phyloP scores from a whole-genome alignment of 2,113 vertebrate genomes.

The Leucoraja erinaceus region DNA sequence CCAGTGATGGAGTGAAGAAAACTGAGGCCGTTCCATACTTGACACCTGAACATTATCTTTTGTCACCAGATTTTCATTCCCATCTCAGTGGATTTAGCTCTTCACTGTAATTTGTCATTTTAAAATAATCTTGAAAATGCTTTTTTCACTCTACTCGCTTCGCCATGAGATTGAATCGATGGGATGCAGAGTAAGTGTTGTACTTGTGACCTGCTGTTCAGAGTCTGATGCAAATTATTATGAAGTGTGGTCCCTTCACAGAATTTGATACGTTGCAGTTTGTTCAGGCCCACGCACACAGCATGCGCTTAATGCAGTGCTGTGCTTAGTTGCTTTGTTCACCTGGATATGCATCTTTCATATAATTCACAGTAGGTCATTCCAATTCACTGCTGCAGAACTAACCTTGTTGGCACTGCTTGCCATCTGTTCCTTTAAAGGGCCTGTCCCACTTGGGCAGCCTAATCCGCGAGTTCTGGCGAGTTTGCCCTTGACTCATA shows the following conservation, averaged over 20 bases:
- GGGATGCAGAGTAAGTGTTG: not conserved
- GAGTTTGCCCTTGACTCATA: too few relatives aligned
- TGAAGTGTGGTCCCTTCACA: not conserved
- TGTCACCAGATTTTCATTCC: not conserved
- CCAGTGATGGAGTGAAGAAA: not conserved
- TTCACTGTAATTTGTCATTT: not conserved
- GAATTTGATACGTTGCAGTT: not conserved
- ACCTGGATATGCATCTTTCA: not conserved
- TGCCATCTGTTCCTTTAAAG: not conserved
- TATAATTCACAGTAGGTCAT: not conserved
- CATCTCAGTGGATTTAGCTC: not conserved
- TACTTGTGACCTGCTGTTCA: not conserved
- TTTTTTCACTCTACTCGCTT: not conserved
- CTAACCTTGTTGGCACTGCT: not conserved
- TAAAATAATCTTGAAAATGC: not conserved
- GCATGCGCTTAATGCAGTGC: not conserved
- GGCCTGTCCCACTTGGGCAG: too few relatives aligned
- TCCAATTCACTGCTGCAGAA: not conserved
- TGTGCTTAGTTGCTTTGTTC: slow-evolving; percentile 1
- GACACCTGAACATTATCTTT: not conserved
- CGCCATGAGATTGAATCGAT: not conserved
- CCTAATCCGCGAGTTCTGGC: too few relatives aligned
- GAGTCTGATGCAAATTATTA: not conserved
- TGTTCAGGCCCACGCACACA: not conserved
- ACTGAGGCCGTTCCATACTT: not conserved